Evolutionary conservation across 1,140 invertebrate genomes (phyloP).

Genomic region (Caenorhabditis tropicalis): DNA sequence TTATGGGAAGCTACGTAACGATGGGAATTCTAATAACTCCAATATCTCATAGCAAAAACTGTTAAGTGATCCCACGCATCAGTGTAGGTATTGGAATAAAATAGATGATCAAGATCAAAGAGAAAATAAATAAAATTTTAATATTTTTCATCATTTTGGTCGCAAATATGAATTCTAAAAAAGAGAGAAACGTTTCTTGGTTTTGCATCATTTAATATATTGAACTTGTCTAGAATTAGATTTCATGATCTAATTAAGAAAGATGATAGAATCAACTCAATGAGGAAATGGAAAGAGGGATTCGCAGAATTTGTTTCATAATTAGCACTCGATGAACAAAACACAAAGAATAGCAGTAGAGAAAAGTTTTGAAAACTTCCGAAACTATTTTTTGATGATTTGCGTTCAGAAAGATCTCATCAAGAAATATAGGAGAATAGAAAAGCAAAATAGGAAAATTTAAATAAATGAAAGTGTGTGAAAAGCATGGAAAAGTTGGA

Average conservation of each 20-base stretch:
- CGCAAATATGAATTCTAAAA: neutral
- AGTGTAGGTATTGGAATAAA: neutral
- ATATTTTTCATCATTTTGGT: neutral
- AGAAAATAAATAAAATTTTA: slow-evolving; percentile 23
- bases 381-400: no score
- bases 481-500: no score
- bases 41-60: neutral
- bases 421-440: neutral
- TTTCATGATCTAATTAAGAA: no score
- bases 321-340: neutral
- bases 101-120: neutral
- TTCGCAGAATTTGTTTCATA: neutral
- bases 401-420: no score
- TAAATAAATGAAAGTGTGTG: neutral
- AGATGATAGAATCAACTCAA: neutral
- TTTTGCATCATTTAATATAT: no score
- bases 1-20: neutral
- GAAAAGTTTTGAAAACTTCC: no score
- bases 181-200: no score
- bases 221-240: no score
- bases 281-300: neutral
- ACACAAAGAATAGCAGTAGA: neutral
- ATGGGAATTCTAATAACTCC: neutral
- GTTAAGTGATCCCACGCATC: neutral
- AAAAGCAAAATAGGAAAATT: neutral